Conservation (phyloP, 1,140 invertebrate species). For the Aphelenchoides fujianensis region DNA sequence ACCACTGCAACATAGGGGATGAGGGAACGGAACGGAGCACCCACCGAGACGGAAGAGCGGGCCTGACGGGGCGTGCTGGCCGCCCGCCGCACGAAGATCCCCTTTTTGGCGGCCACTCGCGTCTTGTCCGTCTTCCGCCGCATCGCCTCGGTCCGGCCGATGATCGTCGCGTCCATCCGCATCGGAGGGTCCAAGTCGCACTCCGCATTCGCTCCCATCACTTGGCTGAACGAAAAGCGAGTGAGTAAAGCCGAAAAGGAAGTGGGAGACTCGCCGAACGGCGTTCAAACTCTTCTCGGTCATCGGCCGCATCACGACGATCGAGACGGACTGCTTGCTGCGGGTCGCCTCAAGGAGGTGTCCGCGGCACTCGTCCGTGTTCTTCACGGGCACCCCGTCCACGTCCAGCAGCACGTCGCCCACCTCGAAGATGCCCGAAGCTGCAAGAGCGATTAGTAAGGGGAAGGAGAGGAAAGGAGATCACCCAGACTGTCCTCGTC, state of each 20-base stretch:
- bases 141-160: slow-evolving; percentile 16
- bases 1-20: not conserved
- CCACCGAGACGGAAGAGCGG: not conserved
- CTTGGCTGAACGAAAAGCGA: no score
- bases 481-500: not conserved
- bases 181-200: not conserved
- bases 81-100: not conserved
- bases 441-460: not conserved
- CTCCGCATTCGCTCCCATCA: not conserved
- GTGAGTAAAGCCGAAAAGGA: no score
- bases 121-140: not conserved
- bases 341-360: not conserved
- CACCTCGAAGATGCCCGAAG: not conserved
- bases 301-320: slow-evolving; percentile 14
- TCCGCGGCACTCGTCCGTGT: not conserved
- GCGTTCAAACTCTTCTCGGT: not conserved
- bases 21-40: not conserved
- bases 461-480: not conserved
- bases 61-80: not conserved
- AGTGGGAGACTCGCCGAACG: not conserved
- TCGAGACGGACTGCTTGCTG: not conserved
- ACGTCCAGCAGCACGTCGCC: slow-evolving; percentile 15
- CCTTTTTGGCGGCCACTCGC: not conserved
- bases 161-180: slow-evolving; percentile 3
- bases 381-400: slow-evolving; percentile 17